Conservation (phyloP, 2,113 vertebrate species). For the Origma solitaria region DNA sequence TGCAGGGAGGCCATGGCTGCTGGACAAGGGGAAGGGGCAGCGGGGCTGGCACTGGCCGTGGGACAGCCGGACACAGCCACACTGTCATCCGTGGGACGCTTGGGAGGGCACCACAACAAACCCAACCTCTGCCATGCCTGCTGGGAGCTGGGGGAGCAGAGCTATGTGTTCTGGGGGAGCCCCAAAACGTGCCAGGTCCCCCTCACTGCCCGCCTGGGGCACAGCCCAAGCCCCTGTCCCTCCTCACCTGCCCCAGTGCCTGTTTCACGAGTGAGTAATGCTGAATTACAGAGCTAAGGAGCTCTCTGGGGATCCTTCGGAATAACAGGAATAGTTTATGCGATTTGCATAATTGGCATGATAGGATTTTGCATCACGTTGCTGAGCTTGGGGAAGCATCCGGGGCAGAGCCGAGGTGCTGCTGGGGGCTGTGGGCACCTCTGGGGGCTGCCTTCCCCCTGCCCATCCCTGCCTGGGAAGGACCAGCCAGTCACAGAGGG, state of each 20-base stretch:
- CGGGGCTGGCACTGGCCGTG: accelerated
- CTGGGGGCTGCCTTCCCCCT: background rate
- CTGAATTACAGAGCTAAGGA: background rate
- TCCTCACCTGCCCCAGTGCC: background rate
- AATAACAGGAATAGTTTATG: conserved; percentile 28
- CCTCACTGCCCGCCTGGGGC: background rate
- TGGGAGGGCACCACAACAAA: background rate
- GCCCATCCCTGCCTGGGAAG: background rate
- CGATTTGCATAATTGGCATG: conserved; percentile 35
- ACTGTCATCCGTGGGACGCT: background rate
- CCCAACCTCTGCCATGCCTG: accelerated
- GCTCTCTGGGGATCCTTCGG: conserved; percentile 38
- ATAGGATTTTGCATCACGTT: conserved; percentile 23
- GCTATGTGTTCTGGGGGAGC: background rate
- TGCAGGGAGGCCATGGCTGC: background rate
- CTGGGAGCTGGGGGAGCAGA: background rate
- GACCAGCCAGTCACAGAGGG: accelerated
- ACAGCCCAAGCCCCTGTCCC: background rate
- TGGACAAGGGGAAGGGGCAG: background rate
- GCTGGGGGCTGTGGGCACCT: background rate
- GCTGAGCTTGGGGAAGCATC: background rate
- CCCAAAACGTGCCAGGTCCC: accelerated
- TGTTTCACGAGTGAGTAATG: background rate
- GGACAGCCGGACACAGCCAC: accelerated
- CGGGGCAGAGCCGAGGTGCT: background rate